Evolutionary conservation across 1,140 invertebrate species (phyloP).

Genomic region (Saccostrea cuccullata): DNA sequence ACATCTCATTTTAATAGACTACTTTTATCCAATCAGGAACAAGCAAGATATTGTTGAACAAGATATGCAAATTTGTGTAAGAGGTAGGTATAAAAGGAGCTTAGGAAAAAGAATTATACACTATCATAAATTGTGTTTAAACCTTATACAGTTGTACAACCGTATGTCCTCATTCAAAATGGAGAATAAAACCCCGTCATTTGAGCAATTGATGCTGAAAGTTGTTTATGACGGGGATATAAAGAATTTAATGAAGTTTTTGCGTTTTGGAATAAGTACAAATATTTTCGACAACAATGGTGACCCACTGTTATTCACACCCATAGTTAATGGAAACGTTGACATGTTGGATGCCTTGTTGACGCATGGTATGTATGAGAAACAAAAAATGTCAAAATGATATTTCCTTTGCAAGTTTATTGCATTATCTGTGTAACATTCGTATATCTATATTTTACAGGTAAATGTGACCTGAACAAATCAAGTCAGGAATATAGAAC

Average conservation of each 20-base stretch:
- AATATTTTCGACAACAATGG: not conserved
- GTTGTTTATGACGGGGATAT: not conserved
- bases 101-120: not conserved
- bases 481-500: not conserved
- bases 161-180: not conserved
- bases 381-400: not conserved
- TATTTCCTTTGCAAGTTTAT: not conserved
- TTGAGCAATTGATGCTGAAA: not conserved
- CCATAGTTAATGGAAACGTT: slow-evolving; percentile 16
- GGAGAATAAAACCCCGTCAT: not conserved
- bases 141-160: not conserved
- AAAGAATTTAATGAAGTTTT: not conserved
- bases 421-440: not conserved
- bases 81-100: not conserved
- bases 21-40: not conserved
- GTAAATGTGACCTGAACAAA: not conserved
- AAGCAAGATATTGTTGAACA: not conserved
- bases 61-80: not conserved
- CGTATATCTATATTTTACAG: not conserved
- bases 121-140: not conserved
- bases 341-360: not conserved
- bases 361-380: not conserved
- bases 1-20: not conserved
- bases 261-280: not conserved
- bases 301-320: not conserved